Evolutionary conservation across 2,113 vertebrate species (phyloP).

Genomic region (Cygnus atratus): DNA sequence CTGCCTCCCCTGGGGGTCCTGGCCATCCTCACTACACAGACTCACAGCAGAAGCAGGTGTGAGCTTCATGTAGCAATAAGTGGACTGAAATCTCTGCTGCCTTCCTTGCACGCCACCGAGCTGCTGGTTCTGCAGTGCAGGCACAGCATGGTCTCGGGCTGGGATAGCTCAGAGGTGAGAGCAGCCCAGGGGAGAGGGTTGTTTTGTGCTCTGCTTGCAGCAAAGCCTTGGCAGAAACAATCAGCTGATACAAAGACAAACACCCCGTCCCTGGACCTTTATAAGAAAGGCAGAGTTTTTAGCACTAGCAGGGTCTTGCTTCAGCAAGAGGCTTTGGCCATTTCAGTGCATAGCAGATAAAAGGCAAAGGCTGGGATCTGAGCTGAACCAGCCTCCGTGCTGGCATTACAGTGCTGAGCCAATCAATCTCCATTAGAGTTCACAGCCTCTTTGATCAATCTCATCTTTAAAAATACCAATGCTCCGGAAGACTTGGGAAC

Average conservation of each 20-base stretch:
- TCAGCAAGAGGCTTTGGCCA: background rate
- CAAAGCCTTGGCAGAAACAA: background rate
- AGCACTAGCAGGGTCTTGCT: background rate
- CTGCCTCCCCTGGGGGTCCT: background rate
- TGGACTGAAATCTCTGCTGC: background rate
- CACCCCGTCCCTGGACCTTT: background rate
- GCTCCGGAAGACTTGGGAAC: background rate
- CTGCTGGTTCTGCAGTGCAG: background rate
- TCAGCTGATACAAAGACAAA: background rate
- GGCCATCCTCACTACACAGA: fast-evolving
- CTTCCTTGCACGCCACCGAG: fast-evolving
- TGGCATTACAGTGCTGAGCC: background rate
- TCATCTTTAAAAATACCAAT: conserved; percentile 54
- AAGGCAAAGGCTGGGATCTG: conserved; percentile 8
- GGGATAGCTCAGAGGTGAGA: background rate
- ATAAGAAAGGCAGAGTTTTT: background rate
- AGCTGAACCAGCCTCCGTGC: background rate
- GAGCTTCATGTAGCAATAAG: fast-evolving
- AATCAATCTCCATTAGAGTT: conserved; percentile 61
- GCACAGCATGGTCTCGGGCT: fast-evolving
- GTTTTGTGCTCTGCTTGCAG: background rate
- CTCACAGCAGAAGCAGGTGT: background rate
- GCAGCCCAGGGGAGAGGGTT: fast-evolving
- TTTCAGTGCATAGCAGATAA: background rate
- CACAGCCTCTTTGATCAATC: conserved; percentile 65